Evolutionary conservation across 2,888 invertebrate genomes (phyloP).

Genomic region (Oligia strigilis): DNA sequence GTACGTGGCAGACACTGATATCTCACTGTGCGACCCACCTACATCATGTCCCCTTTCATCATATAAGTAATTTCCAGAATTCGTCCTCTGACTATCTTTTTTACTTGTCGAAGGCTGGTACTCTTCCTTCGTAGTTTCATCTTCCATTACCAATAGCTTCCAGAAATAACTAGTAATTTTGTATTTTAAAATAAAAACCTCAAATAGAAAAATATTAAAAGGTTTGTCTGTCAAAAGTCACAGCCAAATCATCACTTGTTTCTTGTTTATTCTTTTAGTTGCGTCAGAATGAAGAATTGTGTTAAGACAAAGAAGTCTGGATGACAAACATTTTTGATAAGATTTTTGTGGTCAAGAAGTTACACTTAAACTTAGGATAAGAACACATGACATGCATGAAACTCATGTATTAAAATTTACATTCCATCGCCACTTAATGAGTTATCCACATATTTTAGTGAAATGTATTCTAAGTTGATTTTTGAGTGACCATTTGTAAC

Average conservation of each 20-base stretch:
- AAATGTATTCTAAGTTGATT: not conserved
- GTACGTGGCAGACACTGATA: constrained; percentile 66
- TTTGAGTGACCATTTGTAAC: not conserved
- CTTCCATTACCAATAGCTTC: constrained; percentile 76
- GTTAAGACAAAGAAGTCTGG: constrained; percentile 32
- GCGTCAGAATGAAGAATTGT: constrained; percentile 23
- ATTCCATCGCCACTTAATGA: not conserved
- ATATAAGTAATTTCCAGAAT: constrained; percentile 57
- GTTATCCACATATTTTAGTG: not conserved
- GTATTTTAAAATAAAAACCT: constrained; percentile 57
- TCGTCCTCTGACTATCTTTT: constrained; percentile 66
- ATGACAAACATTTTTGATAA: not conserved
- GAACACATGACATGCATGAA: not conserved
- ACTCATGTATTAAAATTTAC: not conserved
- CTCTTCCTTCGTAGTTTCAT: constrained; percentile 71
- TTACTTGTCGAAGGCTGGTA: constrained; percentile 73
- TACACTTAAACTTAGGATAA: not conserved
- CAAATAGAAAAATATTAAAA: constrained; percentile 46
- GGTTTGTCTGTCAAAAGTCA: constrained; percentile 41
- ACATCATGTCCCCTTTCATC: constrained; percentile 64
- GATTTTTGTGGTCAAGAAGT: too few relatives aligned
- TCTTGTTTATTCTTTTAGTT: constrained; percentile 48
- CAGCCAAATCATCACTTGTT: constrained; percentile 61
- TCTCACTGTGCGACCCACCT: constrained; percentile 64
- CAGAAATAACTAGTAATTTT: constrained; percentile 78